phyloP scores from a whole-genome alignment of 1,140 invertebrate genomes.

The Antheraea mylitta region DNA sequence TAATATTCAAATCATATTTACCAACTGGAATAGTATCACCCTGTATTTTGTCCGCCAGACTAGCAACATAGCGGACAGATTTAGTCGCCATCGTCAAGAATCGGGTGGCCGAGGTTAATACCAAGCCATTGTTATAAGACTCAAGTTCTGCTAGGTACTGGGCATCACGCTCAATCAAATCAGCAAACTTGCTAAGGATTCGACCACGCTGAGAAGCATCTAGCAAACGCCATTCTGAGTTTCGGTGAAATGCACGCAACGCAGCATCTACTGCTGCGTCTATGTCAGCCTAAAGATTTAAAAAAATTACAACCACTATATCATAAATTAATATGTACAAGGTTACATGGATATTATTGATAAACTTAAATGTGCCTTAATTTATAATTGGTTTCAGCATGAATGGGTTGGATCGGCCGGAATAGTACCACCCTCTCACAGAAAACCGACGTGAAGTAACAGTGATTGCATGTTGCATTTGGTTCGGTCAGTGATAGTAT shows the following conservation, averaged over 20 bases:
- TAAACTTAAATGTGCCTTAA: too few relatives aligned
- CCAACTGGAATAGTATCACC: constrained; percentile 72
- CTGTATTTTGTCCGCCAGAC: constrained; percentile 83
- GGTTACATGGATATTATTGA: too few relatives aligned
- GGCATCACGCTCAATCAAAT: constrained; percentile 84
- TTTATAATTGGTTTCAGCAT: too few relatives aligned
- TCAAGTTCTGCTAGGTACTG: constrained; percentile 83
- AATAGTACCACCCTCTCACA: too few relatives aligned
- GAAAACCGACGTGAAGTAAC: too few relatives aligned
- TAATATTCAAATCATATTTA: constrained; percentile 14
- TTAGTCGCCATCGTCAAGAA: constrained; percentile 82
- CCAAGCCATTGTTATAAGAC: constrained; percentile 45
- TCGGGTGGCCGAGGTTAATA: constrained; percentile 79
- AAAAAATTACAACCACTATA: background rate
- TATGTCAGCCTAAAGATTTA: constrained; percentile 81
- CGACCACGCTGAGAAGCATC: constrained; percentile 82
- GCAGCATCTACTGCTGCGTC: constrained; percentile 90
- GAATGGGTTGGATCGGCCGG: too few relatives aligned
- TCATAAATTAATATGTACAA: background rate
- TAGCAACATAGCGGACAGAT: constrained; percentile 40
- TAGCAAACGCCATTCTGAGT: constrained; percentile 85
- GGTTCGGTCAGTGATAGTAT: too few relatives aligned
- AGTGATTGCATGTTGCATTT: too few relatives aligned
- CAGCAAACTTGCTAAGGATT: constrained; percentile 80
- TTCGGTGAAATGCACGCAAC: constrained; percentile 83